A percentile compares a stretch with the other conserved stretches of the same genome.
Evolutionary conservation across 2,888 invertebrate species (phyloP).

Genomic region (Sympetrum striolatum): DNA sequence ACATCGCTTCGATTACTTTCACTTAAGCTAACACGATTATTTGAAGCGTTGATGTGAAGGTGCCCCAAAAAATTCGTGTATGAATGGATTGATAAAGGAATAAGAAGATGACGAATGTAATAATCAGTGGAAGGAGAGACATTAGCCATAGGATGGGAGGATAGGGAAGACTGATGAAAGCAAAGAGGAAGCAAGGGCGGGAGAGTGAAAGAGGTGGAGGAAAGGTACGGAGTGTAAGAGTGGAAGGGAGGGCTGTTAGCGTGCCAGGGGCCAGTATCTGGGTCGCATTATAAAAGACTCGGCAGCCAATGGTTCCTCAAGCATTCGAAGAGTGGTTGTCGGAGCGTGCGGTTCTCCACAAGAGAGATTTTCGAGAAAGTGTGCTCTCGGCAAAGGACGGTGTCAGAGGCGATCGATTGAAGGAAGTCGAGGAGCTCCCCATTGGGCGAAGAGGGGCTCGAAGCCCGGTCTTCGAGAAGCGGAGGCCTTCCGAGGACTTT

Average conservation of each 20-base stretch:
- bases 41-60: too few relatives aligned
- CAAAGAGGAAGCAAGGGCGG: background rate
- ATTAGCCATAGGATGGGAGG: background rate
- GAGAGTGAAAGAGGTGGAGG: background rate
- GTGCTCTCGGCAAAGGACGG: background rate
- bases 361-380: background rate
- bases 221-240: too few relatives aligned
- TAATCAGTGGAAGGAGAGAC: background rate
- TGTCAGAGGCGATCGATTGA: background rate
- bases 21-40: too few relatives aligned
- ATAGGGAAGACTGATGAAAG: background rate
- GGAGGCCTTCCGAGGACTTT: background rate
- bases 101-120: background rate
- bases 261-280: conserved; percentile 38
- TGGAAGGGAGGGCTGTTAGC: background rate
- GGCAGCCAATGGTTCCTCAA: conserved; percentile 23
- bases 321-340: conserved; percentile 8
- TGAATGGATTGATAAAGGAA: background rate
- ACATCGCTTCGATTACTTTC: too few relatives aligned
- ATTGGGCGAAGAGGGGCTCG: background rate
- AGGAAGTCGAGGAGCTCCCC: background rate
- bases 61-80: background rate
- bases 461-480: background rate
- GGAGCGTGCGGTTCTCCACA: background rate
- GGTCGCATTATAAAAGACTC: conserved; percentile 40